A percentile compares a stretch with the other conserved stretches of the same genome.
These are phyloP conservation scores for Dynastes maya DNA, from an alignment of 2,888 invertebrate genomes.

Conservation along the genomic window DNA sequence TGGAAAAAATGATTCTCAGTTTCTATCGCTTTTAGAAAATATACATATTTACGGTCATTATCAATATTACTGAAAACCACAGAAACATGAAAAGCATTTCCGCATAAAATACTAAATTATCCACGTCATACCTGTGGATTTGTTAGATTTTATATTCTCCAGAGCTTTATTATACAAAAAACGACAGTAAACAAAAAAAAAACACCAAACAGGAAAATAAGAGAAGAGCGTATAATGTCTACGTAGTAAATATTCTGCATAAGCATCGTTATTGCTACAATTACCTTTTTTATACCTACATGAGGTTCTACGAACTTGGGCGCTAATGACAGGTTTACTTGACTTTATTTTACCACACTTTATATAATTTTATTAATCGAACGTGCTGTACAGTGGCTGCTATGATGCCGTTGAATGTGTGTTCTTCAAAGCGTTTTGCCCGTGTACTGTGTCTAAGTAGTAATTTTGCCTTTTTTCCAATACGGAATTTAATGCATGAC, in stretches of 20 bases:
- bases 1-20: too few relatives aligned
- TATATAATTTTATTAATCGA: conserved; percentile 28
- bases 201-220: background rate
- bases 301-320: conserved; percentile 30
- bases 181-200: background rate
- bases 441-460: background rate
- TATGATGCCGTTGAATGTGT: background rate
- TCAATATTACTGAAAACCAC: conserved; percentile 4
- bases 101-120: background rate
- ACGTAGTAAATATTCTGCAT: conserved; percentile 17
- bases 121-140: background rate
- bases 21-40: too few relatives aligned
- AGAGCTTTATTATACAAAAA: background rate
- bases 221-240: conserved; percentile 7
- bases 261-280: conserved; percentile 14
- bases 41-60: background rate
- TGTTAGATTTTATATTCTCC: background rate
- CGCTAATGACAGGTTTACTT: conserved; percentile 31
- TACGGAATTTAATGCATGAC: conserved; percentile 31
- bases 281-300: conserved; percentile 4
- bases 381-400: background rate
- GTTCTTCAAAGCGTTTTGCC: conserved; percentile 7
- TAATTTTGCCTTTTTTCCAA: conserved; percentile 34
- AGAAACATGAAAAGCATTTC: background rate
- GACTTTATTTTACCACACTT: conserved; percentile 31